phyloP scores from a whole-genome alignment of 2,888 invertebrate genomes.

The Apantesis nais region DNA sequence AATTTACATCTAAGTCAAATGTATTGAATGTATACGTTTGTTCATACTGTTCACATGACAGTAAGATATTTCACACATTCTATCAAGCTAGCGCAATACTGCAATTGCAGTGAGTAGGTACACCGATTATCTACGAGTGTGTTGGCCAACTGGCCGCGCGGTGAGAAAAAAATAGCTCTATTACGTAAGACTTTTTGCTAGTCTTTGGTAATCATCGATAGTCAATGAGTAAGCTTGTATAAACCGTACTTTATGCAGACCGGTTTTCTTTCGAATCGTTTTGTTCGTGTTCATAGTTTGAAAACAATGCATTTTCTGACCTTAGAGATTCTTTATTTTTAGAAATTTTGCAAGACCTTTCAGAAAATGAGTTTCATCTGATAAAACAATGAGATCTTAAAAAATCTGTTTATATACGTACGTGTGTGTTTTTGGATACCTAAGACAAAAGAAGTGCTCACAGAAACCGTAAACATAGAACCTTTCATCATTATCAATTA shows the following conservation, averaged over 20 bases:
- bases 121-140: conserved; percentile 48
- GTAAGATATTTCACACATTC: conserved; percentile 45
- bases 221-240: conserved; percentile 12
- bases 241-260: conserved; percentile 5
- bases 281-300: background rate
- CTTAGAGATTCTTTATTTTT: background rate
- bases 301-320: background rate
- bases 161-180: conserved; percentile 49
- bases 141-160: conserved; percentile 38
- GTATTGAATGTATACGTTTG: conserved; percentile 23
- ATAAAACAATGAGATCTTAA: background rate
- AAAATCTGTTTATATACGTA: background rate
- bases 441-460: background rate
- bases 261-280: background rate
- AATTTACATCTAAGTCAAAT: background rate
- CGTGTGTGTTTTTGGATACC: background rate
- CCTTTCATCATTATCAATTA: too few species aligned
- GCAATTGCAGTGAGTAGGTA: conserved; percentile 38
- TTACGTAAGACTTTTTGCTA: conserved; percentile 40
- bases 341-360: background rate
- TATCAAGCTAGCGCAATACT: conserved; percentile 39
- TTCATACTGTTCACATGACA: conserved; percentile 34
- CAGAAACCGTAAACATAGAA: background rate
- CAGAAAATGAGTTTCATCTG: background rate
- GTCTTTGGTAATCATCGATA: conserved; percentile 49